phyloP scores from a whole-genome alignment of 2,888 invertebrate species.

The Hydraecia micacea region DNA sequence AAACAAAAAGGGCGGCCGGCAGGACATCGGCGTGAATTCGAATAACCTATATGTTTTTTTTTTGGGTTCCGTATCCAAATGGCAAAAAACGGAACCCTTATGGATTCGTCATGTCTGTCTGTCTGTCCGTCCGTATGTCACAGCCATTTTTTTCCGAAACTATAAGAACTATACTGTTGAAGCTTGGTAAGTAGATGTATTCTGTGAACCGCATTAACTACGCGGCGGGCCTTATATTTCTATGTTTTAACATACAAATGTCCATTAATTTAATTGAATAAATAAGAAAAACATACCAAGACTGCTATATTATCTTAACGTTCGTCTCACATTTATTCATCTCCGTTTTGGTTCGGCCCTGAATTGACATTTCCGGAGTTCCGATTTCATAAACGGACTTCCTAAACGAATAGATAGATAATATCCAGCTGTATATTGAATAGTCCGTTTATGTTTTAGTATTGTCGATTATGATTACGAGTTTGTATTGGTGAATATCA shows the following conservation, averaged over 20 bases:
- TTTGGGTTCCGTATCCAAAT: too few relatives aligned
- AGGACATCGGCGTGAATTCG: too few relatives aligned
- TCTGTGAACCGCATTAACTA: too few relatives aligned
- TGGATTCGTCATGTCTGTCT: too few relatives aligned
- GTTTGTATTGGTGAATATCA: neutral
- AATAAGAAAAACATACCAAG: slow-evolving; percentile 15
- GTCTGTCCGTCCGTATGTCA: too few relatives aligned
- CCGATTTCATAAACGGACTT: slow-evolving; percentile 51
- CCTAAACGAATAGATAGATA: slow-evolving; percentile 36
- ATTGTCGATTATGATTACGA: slow-evolving; percentile 1
- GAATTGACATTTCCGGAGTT: slow-evolving; percentile 54
- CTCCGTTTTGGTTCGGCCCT: slow-evolving; percentile 46
- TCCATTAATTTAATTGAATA: slow-evolving; percentile 13
- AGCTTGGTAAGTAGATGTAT: too few relatives aligned
- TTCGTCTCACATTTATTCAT: slow-evolving; percentile 48
- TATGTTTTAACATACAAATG: neutral
- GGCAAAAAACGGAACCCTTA: too few relatives aligned
- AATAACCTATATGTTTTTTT: too few relatives aligned
- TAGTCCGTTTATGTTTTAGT: slow-evolving; percentile 13
- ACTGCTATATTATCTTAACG: slow-evolving; percentile 29
- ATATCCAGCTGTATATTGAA: slow-evolving; percentile 13
- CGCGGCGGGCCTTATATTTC: neutral
- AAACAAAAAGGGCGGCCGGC: too few relatives aligned
- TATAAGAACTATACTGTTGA: too few relatives aligned
- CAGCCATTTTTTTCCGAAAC: too few relatives aligned